Evolutionary conservation across 1,140 invertebrate genomes (phyloP), one percentile per base, ranked within the genome.

Genomic region (Elysia chlorotica): DNA sequence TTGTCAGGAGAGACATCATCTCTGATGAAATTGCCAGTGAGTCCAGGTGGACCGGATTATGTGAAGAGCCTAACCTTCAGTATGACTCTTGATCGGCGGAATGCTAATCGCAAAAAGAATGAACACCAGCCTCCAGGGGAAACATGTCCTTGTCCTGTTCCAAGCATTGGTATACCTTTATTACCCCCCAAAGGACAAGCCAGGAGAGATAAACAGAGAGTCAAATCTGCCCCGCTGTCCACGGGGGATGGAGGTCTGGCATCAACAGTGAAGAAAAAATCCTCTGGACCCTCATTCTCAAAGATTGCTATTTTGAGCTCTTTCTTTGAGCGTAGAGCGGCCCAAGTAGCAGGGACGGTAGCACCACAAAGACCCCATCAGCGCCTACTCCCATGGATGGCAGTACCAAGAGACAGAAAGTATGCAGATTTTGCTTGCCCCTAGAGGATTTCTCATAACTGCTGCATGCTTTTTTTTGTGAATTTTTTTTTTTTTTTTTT

Each of bases 261-360:
- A 25, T 2, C 30, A 38, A n/a, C 19, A 48, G 69, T 23, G 2
- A 71, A 63, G 71, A 74, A 65, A 48, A 74, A 62, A 65, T 69
- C n/a, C 17, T 54, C 37, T 21, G 41, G 66, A 36, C 65, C 61
- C 6, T 61, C 38, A 17, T 76, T 85, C n/a, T 81, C 80, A 10
- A 83, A 83, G 77, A 85, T 84, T 62, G 81, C 83, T 25, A 79
- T 85, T 28, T 73, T 85, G 1, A 85, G 83, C 67, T 83, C 81
- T 2, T 84, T 82, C 67, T 85, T 85, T 79, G 83, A 85, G 69
- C 78, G 81, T 56, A 85, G 84, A 71, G 80, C 81, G 48, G 81
- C 80, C 14, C 76, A 78, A 19, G 65, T 74, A 76, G 67, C 76
- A 5, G 59, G 65, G 2, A 36, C 53, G 21, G 41, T 71, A 10